Evolutionary conservation across 2,888 invertebrate species (phyloP), one percentile per base, ranked within the genome.

Genomic region (Torymus auratus): DNA sequence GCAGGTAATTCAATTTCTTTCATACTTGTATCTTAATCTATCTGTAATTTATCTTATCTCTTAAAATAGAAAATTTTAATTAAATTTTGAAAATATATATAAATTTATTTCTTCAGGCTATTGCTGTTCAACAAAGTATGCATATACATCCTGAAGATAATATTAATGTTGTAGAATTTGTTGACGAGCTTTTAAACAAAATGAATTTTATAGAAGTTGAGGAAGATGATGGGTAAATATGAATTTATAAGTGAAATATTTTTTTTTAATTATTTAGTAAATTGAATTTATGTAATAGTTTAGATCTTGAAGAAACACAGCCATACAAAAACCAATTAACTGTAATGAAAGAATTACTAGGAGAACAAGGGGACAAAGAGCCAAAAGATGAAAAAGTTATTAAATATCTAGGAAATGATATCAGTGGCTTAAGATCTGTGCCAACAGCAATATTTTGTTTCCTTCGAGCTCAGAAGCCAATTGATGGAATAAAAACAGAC

Each of bases 381-480:
- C 88, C 90, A 2, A 90, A 92, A 71, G 91, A 92, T 64, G 92
- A 93, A 73, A 85, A 85, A 84, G 92, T 95, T 14, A 91, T 93
- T 67, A 89, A 92, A 52, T 86, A 88, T 60, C 87, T 94, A 84
- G 95, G 95, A 4, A 93, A 93, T 87, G 92, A 92, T 79, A 92
- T 95, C 5, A 90, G 93, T 61, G 95, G 95, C 1, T 86, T 94
- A n/a, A 92, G 93, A 83, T 95, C 95, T 0, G 95, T 95, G 11
- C 95, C 95, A 2, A 94, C 95, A 23, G 95, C 95, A 17, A 93
- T 96, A 83, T 95, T 93, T 88, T 94, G 94, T 85, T 95, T 95
- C 87, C 89, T 95, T 50, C 91, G 91, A 84, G 93, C 93, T 5
- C 91, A 91, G 79, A 90, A 91, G 61, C 91, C 92, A 62, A 92